Base-by-base conservation (phyloP, 2,888 invertebrate genomes). In the Trilocha varians region DNA sequence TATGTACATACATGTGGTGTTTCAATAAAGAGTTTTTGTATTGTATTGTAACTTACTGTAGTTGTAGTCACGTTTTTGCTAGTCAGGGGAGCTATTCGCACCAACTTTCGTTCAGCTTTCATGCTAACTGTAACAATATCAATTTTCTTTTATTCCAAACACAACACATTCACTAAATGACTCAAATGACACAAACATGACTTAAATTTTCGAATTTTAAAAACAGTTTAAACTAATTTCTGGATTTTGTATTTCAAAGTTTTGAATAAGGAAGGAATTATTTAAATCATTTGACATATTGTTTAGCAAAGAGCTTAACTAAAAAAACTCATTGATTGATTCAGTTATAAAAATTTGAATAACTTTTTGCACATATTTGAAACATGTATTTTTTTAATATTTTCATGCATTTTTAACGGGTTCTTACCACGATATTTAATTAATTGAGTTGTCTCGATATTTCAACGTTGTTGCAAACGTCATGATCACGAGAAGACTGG, bases 71-170 rank as follows among this genome's bases (percentile, higher is more conserved):
- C 40, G 13, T 58, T 34, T 55, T 75, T 71, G 38, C 61, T 46
- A 16, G 56, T 47, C 4, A 72, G 52, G 1, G 83, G 80, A 32
- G 82, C 79, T 61, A 84, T 76, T 55, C 75, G 59, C 52, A 84
- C 74, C 39, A 84, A 55, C 50, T 76, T 80, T 48, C 76, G 78
- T 44, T 65, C 69, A 16, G 70, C 58, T 47, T 72, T 78, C 32
- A 62, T 18, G 11, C 63, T 47, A 49, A 62, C 67, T 63, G 59
- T n/a, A n/a, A n/a, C n/a, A n/a, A n/a, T n/a, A n/a, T n/a, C n/a
- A n/a, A n/a, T n/a, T n/a, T n/a, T n/a, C 2, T 9, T 9, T 25
- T 25, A 25, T 11, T 9, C 11, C 11, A 2, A 25, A 25, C 1
- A 9, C 11, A 25, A 25, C 11, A 25, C 4, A 11, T 25, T 25